Evolutionary conservation across 2,888 invertebrate species (phyloP), one percentile per base, ranked within the genome.

Genomic region (Amblyteles armatorius): DNA sequence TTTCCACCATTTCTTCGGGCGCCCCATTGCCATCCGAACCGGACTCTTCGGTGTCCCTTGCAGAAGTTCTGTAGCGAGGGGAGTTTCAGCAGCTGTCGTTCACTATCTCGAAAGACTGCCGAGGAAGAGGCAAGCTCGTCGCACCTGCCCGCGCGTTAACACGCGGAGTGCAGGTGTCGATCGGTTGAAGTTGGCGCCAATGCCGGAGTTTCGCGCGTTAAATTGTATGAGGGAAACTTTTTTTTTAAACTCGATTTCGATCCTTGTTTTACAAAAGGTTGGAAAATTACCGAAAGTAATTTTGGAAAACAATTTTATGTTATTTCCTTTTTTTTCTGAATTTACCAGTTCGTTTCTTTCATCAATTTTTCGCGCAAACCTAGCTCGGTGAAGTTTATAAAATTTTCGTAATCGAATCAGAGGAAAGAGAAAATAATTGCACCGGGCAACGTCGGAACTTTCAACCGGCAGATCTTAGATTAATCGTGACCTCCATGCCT

Each of bases 401-500:
- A 22, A 77, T 72, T 82, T 77, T 69, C 78, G 69, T 79, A 79
- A 79, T 69, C 19, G 69, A 60, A 78, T 44, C 16, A 60, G 48
- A 57, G 40, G 29, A 48, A 69, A 48, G 44, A 69, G 57, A 60
- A 60, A 79, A 79, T 26, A 69, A 79, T 69, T 57, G 69, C 69
- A 48, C 19, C 40, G 68, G 44, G 67, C 40, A 55, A 68, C 68
- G 78, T 65, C 60, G 48, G 48, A 44, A 48, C 68, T 11, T 48
- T 68, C 69, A 60, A 69, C 69, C 69, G 60, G 69, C 78, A 69
- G 78, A 79, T 79, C 60, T 79, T 57, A 69, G 78, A 79, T 79
- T 69, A 69, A 48, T 60, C 60, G 55, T 63, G 65, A 63, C 74
- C 69, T 60, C 69, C 63, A 71, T 63, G 69, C 76, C 76, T 63